A percentile compares a stretch with the other conserved stretches of the same genome.
These are phyloP conservation scores for Gonatopus flavifemur DNA, from an alignment of 1,140 invertebrate genomes.

Conservation along the genomic window DNA sequence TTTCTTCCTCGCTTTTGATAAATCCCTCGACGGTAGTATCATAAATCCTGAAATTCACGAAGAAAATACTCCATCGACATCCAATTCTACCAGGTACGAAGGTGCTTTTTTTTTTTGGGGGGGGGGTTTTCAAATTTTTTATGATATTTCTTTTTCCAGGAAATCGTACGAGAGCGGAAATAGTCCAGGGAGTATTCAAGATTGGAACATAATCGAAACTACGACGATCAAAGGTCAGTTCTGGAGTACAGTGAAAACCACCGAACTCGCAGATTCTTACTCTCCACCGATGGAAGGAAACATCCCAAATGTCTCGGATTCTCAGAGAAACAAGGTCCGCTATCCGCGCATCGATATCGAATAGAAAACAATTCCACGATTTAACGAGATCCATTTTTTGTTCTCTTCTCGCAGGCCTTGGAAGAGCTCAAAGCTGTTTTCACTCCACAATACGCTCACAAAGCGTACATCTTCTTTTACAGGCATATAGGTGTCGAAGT, in stretches of 20 bases:
- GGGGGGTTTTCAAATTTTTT: no score
- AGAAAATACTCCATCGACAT: slow-evolving; percentile 1
- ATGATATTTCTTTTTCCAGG: slow-evolving; percentile 12
- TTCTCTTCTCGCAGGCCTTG: slow-evolving; percentile 61
- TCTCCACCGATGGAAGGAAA: slow-evolving; percentile 56
- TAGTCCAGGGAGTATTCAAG: slow-evolving; percentile 11
- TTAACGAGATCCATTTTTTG: slow-evolving; percentile 6
- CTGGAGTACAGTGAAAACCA: slow-evolving; percentile 19
- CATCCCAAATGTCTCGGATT: slow-evolving; percentile 31
- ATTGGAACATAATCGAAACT: slow-evolving; percentile 16
- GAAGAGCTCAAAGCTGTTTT: slow-evolving; percentile 83
- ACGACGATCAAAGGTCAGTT: slow-evolving; percentile 13
- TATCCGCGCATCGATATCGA: neutral
- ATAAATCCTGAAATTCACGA: slow-evolving; percentile 9
- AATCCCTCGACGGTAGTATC: no score
- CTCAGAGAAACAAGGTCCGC: slow-evolving; percentile 40
- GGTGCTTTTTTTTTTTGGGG: slow-evolving; percentile 2
- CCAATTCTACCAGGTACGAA: slow-evolving; percentile 7
- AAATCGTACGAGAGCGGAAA: slow-evolving; percentile 22
- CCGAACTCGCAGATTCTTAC: slow-evolving; percentile 54
- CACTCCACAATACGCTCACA: slow-evolving; percentile 79
- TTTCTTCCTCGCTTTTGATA: slow-evolving; percentile 88
- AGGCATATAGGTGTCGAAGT: slow-evolving; percentile 72
- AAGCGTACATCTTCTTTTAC: slow-evolving; percentile 79
- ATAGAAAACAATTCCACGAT: neutral